Conservation (phyloP, 2,797 vertebrate species). For the Fistularia tabacaria region DNA sequence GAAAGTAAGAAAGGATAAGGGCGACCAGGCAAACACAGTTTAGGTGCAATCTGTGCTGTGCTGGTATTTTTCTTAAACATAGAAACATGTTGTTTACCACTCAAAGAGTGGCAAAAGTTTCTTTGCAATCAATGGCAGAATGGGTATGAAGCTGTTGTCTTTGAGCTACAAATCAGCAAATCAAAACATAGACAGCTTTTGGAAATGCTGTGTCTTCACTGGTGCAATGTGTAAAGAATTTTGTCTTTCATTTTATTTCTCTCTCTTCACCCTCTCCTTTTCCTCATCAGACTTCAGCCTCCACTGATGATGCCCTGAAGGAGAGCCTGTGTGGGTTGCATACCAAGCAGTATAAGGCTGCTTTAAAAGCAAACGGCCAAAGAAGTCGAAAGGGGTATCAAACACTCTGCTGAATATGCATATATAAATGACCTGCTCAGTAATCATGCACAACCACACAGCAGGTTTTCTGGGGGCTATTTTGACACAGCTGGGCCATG, state of each 20-base stretch:
- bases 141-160: conserved; percentile 32
- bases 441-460: conserved; percentile 66
- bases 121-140: conserved; percentile 33
- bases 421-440: conserved; percentile 73
- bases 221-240: conserved; percentile 44
- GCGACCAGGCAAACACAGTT: conserved; percentile 55
- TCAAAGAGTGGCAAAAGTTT: conserved; percentile 27
- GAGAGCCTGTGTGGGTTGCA: conserved; percentile 69
- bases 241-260: conserved; percentile 39
- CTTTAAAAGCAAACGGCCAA: conserved; percentile 61
- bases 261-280: conserved; percentile 51
- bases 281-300: conserved; percentile 73
- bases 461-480: conserved; percentile 60
- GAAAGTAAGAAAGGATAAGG: conserved; percentile 65
- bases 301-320: conserved; percentile 75
- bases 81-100: conserved; percentile 11
- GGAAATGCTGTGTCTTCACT: conserved; percentile 46
- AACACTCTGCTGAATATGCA: conserved; percentile 72
- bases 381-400: conserved; percentile 65
- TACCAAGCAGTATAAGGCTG: conserved; percentile 64
- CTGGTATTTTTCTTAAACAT: conserved; percentile 25
- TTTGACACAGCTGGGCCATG: conserved; percentile 62
- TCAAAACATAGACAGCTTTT: conserved; percentile 57
- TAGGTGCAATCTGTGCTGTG: conserved; percentile 17
- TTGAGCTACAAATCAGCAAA: conserved; percentile 52